Base-by-base conservation (phyloP, 2,888 invertebrate species). In the Cepaea hortensis region DNA sequence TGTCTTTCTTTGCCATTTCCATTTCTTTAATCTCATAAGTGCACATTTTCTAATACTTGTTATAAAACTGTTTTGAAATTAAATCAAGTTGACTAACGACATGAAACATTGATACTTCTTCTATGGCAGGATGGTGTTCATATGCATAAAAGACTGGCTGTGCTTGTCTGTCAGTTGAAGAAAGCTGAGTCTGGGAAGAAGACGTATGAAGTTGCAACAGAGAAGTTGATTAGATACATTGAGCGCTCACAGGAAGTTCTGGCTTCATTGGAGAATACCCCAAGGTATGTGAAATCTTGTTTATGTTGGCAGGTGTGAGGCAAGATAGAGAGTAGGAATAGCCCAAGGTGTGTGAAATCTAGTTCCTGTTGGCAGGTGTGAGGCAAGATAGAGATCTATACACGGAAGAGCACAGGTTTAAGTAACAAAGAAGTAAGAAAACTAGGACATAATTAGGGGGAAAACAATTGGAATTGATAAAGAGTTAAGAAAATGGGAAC, bases 151-250 rank as follows among this genome's bases (percentile, higher is more conserved):
- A 90, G 92, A 65, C 88, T 94, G 35, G 92, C 93, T 11, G 91
- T 93, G 0, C 88, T 94, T n/a, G 92, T 91, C 15, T 93, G 93
- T 88, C 93, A 94, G 87, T 88, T 94, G 68, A 90, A 92, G 86
- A 94, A 94, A 81, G 90, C 92, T 5, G 94, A 94, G 84, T 88
- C 91, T 5, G 91, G 91, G 48, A 92, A 92, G 90, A 93, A 93
- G 87, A 93, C 93, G 3, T 94, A 93, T 85, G 93, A 94, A 89
- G 94, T 94, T n/a, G 92, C 93, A 20, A 93, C 93, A 35, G 93
- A 94, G 79, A 93, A 93, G 88, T 89, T 94, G 15, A 89, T 94
- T 15, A 90, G 91, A 83, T 93, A 93, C 91, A 91, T 92, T 3
- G 93, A 93, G 92, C 84, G 76, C 62, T 65, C 76, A 3, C 13